phyloP scores from a whole-genome alignment of 2,888 invertebrate species.

The Leptopilina drosophilae region DNA sequence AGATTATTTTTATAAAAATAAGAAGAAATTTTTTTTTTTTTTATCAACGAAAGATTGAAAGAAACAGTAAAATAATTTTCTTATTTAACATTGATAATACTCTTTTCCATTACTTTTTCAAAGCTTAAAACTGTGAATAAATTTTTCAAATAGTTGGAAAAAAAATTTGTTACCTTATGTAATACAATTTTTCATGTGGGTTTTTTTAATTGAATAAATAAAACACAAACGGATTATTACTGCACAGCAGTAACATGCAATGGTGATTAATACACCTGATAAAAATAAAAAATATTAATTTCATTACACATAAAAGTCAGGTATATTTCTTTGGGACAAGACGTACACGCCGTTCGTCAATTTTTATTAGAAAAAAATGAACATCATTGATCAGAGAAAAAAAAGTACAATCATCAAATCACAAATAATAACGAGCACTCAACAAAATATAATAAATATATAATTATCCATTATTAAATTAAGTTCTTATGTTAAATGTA shows the following conservation, averaged over 20 bases:
- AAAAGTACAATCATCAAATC: conserved; percentile 44
- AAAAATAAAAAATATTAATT: not conserved
- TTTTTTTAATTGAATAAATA: not conserved
- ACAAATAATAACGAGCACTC: conserved; percentile 55
- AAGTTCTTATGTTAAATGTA: conserved; percentile 54
- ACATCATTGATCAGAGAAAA: conserved; percentile 42
- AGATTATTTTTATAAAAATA: too few relatives aligned
- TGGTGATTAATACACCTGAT: not conserved
- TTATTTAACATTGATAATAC: not conserved
- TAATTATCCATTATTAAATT: conserved; percentile 51
- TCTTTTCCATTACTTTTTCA: too few relatives aligned
- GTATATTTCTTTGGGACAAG: conserved; percentile 66
- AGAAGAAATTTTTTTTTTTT: too few relatives aligned
- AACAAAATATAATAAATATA: conserved; percentile 62
- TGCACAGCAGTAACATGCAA: not conserved
- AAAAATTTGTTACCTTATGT: too few relatives aligned
- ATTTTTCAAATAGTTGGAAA: too few relatives aligned
- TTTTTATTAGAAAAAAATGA: conserved; percentile 65
- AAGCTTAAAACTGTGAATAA: too few relatives aligned
- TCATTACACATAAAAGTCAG: conserved; percentile 46
- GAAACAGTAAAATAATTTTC: not conserved
- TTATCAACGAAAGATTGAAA: too few relatives aligned
- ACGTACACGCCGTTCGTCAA: conserved; percentile 63
- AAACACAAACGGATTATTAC: not conserved
- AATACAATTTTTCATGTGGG: too few relatives aligned